Percentiles rank a stretch among this genome's conserved stretches.
phyloP scores from a whole-genome alignment of 2,113 vertebrate genomes.

The Mesitornis unicolor region DNA sequence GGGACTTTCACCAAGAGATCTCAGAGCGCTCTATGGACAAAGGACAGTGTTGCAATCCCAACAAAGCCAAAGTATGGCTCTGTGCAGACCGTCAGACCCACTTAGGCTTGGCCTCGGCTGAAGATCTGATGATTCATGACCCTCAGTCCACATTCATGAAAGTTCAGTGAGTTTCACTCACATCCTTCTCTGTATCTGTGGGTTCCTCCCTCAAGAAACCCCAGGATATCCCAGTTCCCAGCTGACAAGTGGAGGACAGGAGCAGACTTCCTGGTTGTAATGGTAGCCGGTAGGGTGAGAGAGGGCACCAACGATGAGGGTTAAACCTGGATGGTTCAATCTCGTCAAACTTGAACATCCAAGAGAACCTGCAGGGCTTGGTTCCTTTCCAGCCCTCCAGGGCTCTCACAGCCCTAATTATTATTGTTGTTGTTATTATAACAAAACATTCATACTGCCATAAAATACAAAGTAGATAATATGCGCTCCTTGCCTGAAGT shows the following conservation, averaged over 20 bases:
- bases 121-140: conserved; percentile 46
- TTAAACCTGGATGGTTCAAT: conserved; percentile 31
- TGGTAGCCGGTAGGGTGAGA: conserved; percentile 24
- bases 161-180: conserved; percentile 62
- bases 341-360: conserved; percentile 51
- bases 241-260: background rate
- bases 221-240: conserved; percentile 12
- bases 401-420: conserved; percentile 64
- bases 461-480: conserved; percentile 64
- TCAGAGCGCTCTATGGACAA: background rate
- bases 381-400: conserved; percentile 56
- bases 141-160: conserved; percentile 44
- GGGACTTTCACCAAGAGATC: background rate
- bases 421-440: conserved; percentile 61
- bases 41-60: background rate
- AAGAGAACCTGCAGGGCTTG: conserved; percentile 66
- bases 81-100: background rate
- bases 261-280: background rate
- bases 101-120: background rate
- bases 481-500: conserved; percentile 52
- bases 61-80: background rate
- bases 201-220: conserved; percentile 28
- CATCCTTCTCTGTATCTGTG: background rate
- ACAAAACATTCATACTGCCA: conserved; percentile 61
- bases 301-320: conserved; percentile 10